phyloP scores from a whole-genome alignment of 2,797 vertebrate species.

The Syngnathus acus region DNA sequence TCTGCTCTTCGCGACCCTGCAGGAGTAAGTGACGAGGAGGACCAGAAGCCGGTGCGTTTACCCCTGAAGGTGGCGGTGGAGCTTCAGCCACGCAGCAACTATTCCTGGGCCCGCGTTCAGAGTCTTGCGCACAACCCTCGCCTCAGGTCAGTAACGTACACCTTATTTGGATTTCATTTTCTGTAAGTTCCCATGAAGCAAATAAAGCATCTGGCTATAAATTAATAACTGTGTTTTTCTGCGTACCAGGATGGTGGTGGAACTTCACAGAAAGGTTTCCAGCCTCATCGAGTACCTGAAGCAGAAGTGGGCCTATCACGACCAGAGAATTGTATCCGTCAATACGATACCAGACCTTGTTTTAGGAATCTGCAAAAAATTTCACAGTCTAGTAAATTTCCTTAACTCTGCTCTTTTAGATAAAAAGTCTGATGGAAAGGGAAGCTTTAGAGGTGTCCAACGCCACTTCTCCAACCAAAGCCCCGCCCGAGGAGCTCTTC shows the following conservation, averaged over 20 bases:
- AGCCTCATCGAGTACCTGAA: constrained; percentile 96
- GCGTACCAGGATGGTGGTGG: constrained; percentile 87
- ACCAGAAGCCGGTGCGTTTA: constrained; percentile 94
- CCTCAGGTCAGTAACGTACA: constrained; percentile 75
- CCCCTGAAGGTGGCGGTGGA: constrained; percentile 92
- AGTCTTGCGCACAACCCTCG: constrained; percentile 96
- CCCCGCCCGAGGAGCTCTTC: constrained; percentile 79
- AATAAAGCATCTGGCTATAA: not conserved
- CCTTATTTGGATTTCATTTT: not conserved
- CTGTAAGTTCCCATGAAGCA: not conserved
- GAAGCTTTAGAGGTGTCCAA: constrained; percentile 73
- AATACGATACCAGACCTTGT: not conserved
- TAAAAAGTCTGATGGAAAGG: constrained; percentile 86
- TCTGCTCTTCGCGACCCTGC: constrained; percentile 10
- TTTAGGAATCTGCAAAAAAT: not conserved
- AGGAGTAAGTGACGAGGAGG: constrained; percentile 96
- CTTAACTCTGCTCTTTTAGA: constrained; percentile 68
- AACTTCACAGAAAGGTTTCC: constrained; percentile 94
- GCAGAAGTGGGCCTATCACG: constrained; percentile 94
- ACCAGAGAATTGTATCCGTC: constrained; percentile 94
- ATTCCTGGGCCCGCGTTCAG: constrained; percentile 94
- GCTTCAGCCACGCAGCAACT: constrained; percentile 90
- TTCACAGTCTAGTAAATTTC: constrained; percentile 5
- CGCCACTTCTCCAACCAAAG: constrained; percentile 46
- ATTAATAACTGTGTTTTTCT: not conserved